These are phyloP conservation scores for Nyctereutes procyonoides DNA, from an alignment of 2,113 vertebrate genomes.

Conservation along the genomic window DNA sequence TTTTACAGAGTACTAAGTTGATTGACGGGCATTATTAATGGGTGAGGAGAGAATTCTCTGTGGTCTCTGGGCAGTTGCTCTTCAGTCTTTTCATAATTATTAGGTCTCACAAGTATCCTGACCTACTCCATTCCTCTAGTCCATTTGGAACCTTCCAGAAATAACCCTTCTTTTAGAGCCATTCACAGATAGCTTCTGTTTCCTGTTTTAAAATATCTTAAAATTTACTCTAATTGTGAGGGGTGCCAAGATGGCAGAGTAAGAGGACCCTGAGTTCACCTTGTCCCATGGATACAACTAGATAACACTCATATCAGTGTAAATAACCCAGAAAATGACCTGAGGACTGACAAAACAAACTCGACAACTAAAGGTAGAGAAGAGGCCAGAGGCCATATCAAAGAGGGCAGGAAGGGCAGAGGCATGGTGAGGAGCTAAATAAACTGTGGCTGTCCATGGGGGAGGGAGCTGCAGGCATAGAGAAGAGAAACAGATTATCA, in stretches of 20 bases:
- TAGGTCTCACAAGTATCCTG: background rate
- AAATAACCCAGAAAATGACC: background rate
- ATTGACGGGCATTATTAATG: background rate
- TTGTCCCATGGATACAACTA: background rate
- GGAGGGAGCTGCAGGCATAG: background rate
- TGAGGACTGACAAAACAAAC: background rate
- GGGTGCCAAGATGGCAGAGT: background rate
- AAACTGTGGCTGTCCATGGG: background rate
- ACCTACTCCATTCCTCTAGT: background rate
- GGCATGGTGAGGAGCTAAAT: background rate
- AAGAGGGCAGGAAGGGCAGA: background rate
- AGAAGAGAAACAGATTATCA: background rate
- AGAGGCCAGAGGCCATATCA: background rate
- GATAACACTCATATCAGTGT: background rate
- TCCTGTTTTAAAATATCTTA: constrained; percentile 58
- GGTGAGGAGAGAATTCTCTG: background rate
- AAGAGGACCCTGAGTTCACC: background rate
- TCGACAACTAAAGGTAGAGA: background rate
- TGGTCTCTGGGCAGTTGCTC: background rate
- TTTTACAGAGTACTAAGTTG: background rate
- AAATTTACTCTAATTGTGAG: constrained; percentile 44
- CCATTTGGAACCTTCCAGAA: constrained; percentile 22
- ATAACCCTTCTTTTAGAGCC: constrained; percentile 23
- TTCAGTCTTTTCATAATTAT: background rate
- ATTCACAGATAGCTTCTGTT: background rate